Evolutionary conservation across 2,113 vertebrate species (phyloP), one percentile per base, ranked within the genome.

Genomic region (Gallinago media): DNA sequence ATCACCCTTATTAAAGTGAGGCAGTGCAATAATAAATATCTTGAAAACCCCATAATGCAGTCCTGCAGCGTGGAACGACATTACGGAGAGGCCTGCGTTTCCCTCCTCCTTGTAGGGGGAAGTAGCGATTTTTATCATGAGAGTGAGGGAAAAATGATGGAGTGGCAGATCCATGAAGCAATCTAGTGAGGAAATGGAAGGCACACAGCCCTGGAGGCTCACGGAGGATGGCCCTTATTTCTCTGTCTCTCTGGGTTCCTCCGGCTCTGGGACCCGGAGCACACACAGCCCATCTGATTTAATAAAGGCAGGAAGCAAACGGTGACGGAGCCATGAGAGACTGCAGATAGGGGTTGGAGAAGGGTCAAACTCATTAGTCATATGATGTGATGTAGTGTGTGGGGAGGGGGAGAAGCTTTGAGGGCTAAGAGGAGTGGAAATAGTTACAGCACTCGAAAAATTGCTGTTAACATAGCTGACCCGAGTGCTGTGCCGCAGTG

Each of bases 331-430:
- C 88, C 86, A 88, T 96, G 95, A 97, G 97, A 91, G 94, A 85
- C 67, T 97, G 92, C 96, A 95, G 94, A 96, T 81, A 75, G 68
- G 93, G 95, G 92, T 85, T 96, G 97, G 44, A 92, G 83, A 96
- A 96, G 95, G 95, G 97, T 98, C 97, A 96, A 71, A 95, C 85
- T 96, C 94, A 92, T 95, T 81, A 95, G 87, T 97, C 97, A 97
- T 86, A 67, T 19, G 77, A 75, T 93, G 88, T 68, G 94, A 89
- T 78, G 81, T 73, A 72, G 80, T 56, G 89, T 63, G 83, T 66
- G 68, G 61, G 96, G 70, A 94, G 85, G 93, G 86, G 95, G 83
- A 75, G 66, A 96, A 58, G 75, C 91, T 94, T 56, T 20, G 65
- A 79, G 85, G 61, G 87, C 72, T 68, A 59, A 89, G 44, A 70